Conservation (phyloP, 1,140 invertebrate genomes). For the Papilio polyxenes region DNA sequence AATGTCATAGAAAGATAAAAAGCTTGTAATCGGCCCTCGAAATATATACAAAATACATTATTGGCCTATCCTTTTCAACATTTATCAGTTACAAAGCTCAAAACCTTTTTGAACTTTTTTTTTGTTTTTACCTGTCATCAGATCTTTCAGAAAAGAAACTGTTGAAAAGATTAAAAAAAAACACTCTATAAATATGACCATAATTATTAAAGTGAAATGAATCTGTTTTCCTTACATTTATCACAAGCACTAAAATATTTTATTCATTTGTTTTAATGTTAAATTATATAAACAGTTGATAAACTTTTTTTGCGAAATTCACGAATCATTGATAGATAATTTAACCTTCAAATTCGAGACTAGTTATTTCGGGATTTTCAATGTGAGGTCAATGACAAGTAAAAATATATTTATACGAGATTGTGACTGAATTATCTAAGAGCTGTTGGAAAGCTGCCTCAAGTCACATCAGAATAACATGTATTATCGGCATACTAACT, state of each 20-base stretch:
- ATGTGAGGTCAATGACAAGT: constrained; percentile 60
- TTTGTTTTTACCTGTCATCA: no score
- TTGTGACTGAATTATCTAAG: constrained; percentile 23
- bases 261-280: constrained; percentile 3
- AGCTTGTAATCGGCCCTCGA: neutral
- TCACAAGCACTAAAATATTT: neutral
- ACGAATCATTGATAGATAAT: neutral
- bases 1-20: constrained; percentile 15
- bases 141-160: no score
- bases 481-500: neutral
- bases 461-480: neutral
- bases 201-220: neutral
- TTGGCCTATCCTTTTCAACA: no score
- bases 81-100: no score
- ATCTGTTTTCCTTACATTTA: neutral
- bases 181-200: neutral
- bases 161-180: no score
- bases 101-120: no score
- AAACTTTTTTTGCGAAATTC: neutral
- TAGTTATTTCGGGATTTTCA: constrained; percentile 46
- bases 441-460: constrained; percentile 12
- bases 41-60: neutral
- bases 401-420: constrained; percentile 21
- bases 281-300: neutral
- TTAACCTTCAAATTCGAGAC: constrained; percentile 23